Evolutionary conservation across 2,888 invertebrate genomes (phyloP), one percentile per base, ranked within the genome.

Genomic region (Pyrrhosoma nymphula): DNA sequence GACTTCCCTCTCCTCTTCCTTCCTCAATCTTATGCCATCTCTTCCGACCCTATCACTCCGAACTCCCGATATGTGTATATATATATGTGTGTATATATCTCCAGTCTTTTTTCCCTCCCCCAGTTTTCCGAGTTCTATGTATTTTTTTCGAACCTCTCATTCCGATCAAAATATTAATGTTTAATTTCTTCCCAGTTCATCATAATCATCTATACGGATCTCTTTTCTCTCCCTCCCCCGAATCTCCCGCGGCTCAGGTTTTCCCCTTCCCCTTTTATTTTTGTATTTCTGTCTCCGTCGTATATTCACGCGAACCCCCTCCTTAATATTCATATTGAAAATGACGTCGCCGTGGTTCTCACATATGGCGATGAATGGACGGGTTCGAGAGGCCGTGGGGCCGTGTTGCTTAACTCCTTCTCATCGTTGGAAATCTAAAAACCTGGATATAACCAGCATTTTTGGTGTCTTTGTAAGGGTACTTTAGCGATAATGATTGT

Each of bases 131-230:
- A 35, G 47, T 26, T 60, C 60, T 12, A 16, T 47, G 16, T 56
- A 55, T 89, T 20, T 89, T 60, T 26, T n/a, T 89, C 56, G 56
- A 30, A 69, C 93, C 69, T 93, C 69, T 93, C 93, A 93, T 93
- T 93, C 55, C 93, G 69, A 93, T 93, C 93, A 93, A 69, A 93
- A 69, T n/a, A 69, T 69, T 93, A 75, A 93, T 93, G 93, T 69
- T 69, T 93, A 93, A 93, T 93, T 93, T 69, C 69, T 69, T 69
- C 69, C 69, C 93, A n/a, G 63, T n/a, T 47, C 93, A 56, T 69
- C 69, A 75, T 69, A 69, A 93, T 75, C 47, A 39, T 69, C 93
- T 93, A 93, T 69, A 47, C 93, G 75, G 39, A 47, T 69, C 69
- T 69, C 89, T 18, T 35, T 3, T 8, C 88, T 30, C 12, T 30